Percentiles rank a stretch among this genome's conserved stretches.
Conservation (phyloP, 2,113 vertebrate genomes). For the Aleadryas rufinucha region DNA sequence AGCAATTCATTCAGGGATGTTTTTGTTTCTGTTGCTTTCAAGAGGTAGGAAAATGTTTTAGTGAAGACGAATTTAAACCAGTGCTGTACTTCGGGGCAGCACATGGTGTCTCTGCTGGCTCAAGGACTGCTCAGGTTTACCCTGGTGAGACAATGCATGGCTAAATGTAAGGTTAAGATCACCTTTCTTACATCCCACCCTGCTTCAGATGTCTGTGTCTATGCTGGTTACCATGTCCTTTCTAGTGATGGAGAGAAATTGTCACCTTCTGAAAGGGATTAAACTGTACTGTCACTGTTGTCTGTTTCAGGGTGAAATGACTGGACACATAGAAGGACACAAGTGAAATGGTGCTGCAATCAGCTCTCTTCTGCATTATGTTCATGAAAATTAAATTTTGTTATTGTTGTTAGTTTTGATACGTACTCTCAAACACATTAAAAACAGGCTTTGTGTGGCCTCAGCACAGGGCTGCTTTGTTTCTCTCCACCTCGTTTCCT, state of each 20-base stretch:
- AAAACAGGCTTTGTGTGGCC: background rate
- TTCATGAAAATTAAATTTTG: background rate
- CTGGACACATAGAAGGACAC: background rate
- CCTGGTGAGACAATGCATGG: background rate
- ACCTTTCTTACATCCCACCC: background rate
- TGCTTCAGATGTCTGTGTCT: background rate
- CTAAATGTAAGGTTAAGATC: background rate
- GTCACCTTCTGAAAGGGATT: background rate
- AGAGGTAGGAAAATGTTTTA: background rate
- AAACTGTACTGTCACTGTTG: accelerated
- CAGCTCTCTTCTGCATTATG: background rate
- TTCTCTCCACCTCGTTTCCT: background rate
- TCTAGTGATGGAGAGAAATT: background rate
- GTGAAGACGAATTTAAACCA: background rate
- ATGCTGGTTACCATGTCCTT: background rate
- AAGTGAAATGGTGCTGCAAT: background rate
- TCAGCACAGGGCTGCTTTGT: background rate
- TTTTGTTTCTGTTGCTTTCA: background rate
- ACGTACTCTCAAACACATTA: background rate
- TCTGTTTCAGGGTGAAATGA: background rate
- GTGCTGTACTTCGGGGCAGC: background rate
- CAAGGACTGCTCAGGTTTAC: background rate
- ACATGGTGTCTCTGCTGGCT: background rate
- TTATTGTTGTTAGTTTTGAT: background rate
- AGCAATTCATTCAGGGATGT: background rate